Conservation (phyloP, 2,888 invertebrate species). For the Muscina levida region DNA sequence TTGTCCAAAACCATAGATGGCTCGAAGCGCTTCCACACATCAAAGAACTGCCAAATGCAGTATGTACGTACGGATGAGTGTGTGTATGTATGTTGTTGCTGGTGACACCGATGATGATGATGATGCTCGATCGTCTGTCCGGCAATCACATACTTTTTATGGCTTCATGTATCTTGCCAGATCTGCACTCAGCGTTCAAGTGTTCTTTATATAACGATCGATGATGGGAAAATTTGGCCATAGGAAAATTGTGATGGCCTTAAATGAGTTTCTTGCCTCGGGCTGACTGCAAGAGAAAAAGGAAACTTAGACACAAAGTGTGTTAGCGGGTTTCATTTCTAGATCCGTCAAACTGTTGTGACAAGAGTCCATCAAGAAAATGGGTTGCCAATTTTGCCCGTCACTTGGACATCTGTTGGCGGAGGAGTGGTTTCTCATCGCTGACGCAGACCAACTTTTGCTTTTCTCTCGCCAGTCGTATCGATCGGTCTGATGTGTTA, state of each 20-base stretch:
- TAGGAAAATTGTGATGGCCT: conserved; percentile 58
- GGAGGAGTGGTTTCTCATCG: background rate
- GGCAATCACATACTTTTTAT: background rate
- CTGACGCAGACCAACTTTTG: background rate
- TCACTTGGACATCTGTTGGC: background rate
- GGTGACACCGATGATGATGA: conserved; percentile 30
- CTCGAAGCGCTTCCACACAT: conserved; percentile 42
- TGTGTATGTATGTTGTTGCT: background rate
- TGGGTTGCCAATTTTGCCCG: background rate
- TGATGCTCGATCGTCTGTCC: background rate
- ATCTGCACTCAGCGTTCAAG: background rate
- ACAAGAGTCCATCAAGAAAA: background rate
- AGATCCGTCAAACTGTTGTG: conserved; percentile 55
- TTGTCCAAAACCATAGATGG: conserved; percentile 52
- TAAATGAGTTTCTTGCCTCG: conserved; percentile 48
- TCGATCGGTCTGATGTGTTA: too few relatives aligned
- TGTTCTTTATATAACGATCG: conserved; percentile 12
- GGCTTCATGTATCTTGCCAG: conserved; percentile 21
- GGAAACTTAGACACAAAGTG: conserved; percentile 51
- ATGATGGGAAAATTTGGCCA: conserved; percentile 50
- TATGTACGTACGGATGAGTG: too few relatives aligned
- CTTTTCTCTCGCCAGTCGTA: too few relatives aligned
- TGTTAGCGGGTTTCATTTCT: conserved; percentile 37
- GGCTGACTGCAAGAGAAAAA: conserved; percentile 56
- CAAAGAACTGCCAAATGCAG: background rate